Evolutionary conservation across 2,797 vertebrate genomes (phyloP).

Genomic region (Alca torda): DNA sequence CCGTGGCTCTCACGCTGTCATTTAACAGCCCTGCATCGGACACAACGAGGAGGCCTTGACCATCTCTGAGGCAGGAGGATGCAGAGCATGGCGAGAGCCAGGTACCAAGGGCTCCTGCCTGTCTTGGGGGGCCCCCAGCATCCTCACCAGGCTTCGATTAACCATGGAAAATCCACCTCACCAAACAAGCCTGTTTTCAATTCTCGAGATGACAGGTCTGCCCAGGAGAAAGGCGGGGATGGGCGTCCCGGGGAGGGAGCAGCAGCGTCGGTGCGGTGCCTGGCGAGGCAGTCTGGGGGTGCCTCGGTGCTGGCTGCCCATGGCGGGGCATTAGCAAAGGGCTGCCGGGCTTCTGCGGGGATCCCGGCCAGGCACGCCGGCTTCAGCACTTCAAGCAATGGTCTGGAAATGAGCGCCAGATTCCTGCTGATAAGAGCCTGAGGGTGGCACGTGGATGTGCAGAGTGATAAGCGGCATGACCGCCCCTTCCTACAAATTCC

Average conservation of each 20-base stretch:
- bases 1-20: fast-evolving
- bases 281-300: fast-evolving
- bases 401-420: background rate
- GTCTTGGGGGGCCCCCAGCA: background rate
- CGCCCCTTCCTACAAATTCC: background rate
- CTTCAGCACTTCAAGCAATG: fast-evolving
- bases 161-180: background rate
- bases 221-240: background rate
- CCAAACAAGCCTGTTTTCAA: background rate
- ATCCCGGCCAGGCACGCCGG: background rate
- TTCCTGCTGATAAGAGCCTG: background rate
- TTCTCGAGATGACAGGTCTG: background rate
- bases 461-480: background rate
- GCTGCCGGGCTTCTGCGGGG: background rate
- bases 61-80: background rate
- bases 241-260: background rate
- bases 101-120: background rate
- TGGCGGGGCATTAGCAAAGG: background rate
- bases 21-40: background rate
- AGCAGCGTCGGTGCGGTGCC: background rate
- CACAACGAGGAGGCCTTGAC: background rate
- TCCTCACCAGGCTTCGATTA: background rate
- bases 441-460: background rate
- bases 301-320: background rate
- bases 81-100: background rate